Evolutionary conservation across 2,888 invertebrate genomes (phyloP), one percentile per base, ranked within the genome.

Genomic region (Mythimna pallens): DNA sequence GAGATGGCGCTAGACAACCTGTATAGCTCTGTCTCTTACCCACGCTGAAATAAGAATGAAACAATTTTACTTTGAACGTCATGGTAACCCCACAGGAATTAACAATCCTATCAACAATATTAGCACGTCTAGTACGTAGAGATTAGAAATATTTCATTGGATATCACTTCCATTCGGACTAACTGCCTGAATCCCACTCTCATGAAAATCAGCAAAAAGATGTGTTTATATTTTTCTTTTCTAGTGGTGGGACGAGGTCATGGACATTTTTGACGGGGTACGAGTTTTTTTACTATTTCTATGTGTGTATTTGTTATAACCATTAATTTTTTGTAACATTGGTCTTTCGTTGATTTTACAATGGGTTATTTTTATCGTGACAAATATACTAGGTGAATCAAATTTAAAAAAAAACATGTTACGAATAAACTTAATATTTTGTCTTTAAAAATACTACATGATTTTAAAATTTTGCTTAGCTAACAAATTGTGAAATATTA

Each of bases 191-290:
- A 50, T 40, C 62, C 54, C 70, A 85, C 73, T 69, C 70, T 73
- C 86, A 83, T 86, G 84, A 86, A 86, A 86, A 89, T 86, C 92
- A 91, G 87, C 89, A 88, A 90, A 89, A 89, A 91, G 87, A 88
- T 88, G 86, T 88, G 54, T 67, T 66, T 73, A 58, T 88, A 94
- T 96, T 97, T 97, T 96, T 97, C 94, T 97, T 97, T 98, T 98
- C 97, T 98, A 98, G 98, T 98, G 98, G 98, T 98, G 98, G 98
- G 98, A 98, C 98, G 98, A 98, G 97, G 98, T 98, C 97, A 98
- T 98, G 98, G 98, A 98, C 97, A 98, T 98, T 97, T 98, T 98
- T 97, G 98, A 98, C 94, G 98, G 98, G 98, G 98, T 98, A 98
- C 97, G 98, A 97, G 47, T 66, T 20, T 95, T 96, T 95, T 92